Conservation (phyloP, 2,113 vertebrate species). For the Lamprotornis superbus region DNA sequence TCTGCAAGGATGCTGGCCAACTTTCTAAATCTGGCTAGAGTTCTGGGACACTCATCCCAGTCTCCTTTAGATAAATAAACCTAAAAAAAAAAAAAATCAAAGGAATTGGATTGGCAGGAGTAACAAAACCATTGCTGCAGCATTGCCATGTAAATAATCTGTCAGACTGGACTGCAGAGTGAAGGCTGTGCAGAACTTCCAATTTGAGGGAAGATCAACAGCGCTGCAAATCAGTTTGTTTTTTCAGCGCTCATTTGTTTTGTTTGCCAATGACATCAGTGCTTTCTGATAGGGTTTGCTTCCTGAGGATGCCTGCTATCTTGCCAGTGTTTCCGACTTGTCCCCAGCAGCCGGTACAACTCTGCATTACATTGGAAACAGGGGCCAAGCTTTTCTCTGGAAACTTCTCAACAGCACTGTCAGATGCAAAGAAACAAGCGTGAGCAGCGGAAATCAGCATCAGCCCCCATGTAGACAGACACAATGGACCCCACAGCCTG, state of each 20-base stretch:
- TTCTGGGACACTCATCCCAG: not conserved
- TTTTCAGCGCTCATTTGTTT: constrained; percentile 61
- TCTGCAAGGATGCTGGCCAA: not conserved
- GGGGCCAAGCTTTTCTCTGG: constrained; percentile 41
- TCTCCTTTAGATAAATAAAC: constrained; percentile 24
- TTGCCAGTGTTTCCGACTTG: constrained; percentile 65
- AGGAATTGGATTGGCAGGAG: constrained; percentile 8
- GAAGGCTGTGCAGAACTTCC: constrained; percentile 19
- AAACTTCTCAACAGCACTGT: constrained; percentile 15
- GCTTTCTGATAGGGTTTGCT: constrained; percentile 54
- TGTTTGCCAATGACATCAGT: constrained; percentile 65
- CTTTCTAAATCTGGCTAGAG: not conserved
- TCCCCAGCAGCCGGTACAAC: constrained; percentile 36
- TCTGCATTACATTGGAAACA: not conserved
- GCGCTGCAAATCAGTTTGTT: constrained; percentile 27
- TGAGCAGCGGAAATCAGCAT: not conserved
- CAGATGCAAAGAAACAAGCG: not conserved
- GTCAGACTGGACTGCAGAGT: constrained; percentile 1
- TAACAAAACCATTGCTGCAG: not conserved
- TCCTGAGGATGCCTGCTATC: constrained; percentile 70
- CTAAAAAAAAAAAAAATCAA: constrained; percentile 29
- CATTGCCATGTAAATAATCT: not conserved
- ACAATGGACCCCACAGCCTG: not conserved
- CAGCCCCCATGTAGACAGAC: not conserved
- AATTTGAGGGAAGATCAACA: constrained; percentile 43